Evolutionary conservation across 2,797 vertebrate genomes (phyloP), one percentile per base, ranked within the genome.

Genomic region (Pseudopleuronectes americanus): DNA sequence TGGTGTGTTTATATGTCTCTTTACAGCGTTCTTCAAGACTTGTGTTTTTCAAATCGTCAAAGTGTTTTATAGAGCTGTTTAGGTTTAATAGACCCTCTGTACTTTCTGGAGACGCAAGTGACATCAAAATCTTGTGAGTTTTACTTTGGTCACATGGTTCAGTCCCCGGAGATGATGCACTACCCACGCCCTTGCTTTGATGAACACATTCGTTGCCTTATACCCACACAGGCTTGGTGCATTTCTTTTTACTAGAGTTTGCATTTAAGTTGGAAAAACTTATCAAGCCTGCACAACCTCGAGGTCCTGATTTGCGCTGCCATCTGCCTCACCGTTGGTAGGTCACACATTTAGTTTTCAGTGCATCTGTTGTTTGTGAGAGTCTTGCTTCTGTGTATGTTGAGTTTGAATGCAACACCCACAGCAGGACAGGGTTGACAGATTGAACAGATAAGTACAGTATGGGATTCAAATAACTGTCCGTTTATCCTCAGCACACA

Each of bases 401-500:
- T 68, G 24, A 43, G 19, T 65, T 81, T 76, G 59, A 33, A 81
- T 71, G 69, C 63, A 73, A 19, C 38, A 53, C 21, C 68, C 52
- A 55, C 51, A 53, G 43, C 24, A 74, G 79, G 61, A 55, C 24
- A 2, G 3, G 8, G 23, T 53, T 60, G 28, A 60, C 68, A 67
- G 52, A 83, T 73, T 57, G 79, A 45, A 53, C 64, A 71, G 48
- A 71, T 77, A 79, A 54, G 72, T 77, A 52, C 68, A 79, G 76
- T 47, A 31, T 65, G 57, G 48, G 4, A 69, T 76, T 41, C 59
- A 83, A 79, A 82, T 77, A 74, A 73, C 49, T 70, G 63, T 60
- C 77, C 7, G 5, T 68, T 79, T 69, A 71, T 72, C 57, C 58
- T 41, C 14, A 58, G 69, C 64, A 84, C 76, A 90, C 79, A 80